A percentile compares a stretch with the other conserved stretches of the same genome.
Evolutionary conservation across 2,797 vertebrate species (phyloP).

Genomic region (Poecilia wingei): DNA sequence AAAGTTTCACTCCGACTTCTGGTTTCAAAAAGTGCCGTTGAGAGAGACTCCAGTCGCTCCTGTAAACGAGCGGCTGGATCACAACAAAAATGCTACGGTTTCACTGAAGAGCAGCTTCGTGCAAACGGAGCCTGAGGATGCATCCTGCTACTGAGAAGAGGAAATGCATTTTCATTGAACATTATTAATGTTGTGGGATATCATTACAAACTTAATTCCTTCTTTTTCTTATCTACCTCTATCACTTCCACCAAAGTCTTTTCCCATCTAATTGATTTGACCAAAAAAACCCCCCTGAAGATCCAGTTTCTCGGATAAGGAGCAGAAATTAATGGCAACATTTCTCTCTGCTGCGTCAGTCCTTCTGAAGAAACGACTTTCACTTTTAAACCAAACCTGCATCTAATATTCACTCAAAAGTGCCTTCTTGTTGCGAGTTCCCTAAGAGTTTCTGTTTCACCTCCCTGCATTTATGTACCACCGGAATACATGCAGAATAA

Average conservation of each 20-base stretch:
- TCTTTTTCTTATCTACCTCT: neutral
- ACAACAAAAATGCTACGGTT: too few relatives aligned
- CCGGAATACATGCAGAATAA: slow-evolving; percentile 6
- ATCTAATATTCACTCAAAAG: slow-evolving; percentile 33
- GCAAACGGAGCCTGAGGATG: too few relatives aligned
- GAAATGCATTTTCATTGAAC: neutral
- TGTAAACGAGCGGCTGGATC: too few relatives aligned
- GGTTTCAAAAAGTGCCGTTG: too few relatives aligned
- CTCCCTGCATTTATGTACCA: slow-evolving; percentile 30
- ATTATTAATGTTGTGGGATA: neutral
- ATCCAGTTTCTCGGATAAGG: neutral
- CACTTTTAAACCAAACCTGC: slow-evolving; percentile 29
- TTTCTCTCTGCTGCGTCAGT: neutral
- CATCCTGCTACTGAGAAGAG: neutral
- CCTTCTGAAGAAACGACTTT: slow-evolving; percentile 6
- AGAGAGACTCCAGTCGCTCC: too few relatives aligned
- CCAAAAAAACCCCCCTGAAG: neutral
- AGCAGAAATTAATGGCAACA: slow-evolving; percentile 42
- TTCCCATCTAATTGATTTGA: neutral
- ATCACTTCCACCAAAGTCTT: neutral
- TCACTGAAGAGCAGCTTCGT: too few relatives aligned
- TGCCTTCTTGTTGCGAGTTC: slow-evolving; percentile 26
- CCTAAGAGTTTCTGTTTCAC: slow-evolving; percentile 25
- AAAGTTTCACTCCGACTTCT: too few relatives aligned
- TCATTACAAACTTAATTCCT: neutral